Evolutionary conservation across 2,797 vertebrate genomes (phyloP).

Genomic region (Menidia menidia): DNA sequence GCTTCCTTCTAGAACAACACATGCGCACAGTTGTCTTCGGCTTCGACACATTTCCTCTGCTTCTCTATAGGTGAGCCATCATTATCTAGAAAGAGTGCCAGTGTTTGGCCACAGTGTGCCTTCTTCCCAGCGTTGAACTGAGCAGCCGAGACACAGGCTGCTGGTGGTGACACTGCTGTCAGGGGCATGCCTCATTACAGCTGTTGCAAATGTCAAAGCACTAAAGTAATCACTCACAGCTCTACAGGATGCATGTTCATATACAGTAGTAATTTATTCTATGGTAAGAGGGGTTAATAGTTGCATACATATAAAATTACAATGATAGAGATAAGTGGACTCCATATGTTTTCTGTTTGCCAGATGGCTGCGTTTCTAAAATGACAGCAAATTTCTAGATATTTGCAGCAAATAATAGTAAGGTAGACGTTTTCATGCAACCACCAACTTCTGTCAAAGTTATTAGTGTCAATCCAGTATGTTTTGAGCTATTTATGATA

Average conservation of each 20-base stretch:
- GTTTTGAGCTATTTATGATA: constrained; percentile 39
- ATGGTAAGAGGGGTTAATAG: constrained; percentile 68
- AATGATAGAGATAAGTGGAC: constrained; percentile 32
- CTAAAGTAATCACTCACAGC: constrained; percentile 84
- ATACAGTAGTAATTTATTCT: constrained; percentile 65
- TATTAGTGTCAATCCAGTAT: constrained; percentile 69
- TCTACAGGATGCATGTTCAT: constrained; percentile 77
- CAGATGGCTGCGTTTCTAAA: constrained; percentile 58
- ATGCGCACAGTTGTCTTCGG: constrained; percentile 69
- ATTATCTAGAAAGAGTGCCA: constrained; percentile 79
- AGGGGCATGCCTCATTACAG: constrained; percentile 86
- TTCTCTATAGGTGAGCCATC: constrained; percentile 77
- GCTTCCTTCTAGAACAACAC: constrained; percentile 69
- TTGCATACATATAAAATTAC: constrained; percentile 21
- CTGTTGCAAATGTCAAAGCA: constrained; percentile 86
- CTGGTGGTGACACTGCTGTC: constrained; percentile 83
- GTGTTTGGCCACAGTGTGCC: constrained; percentile 79
- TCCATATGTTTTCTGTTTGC: constrained; percentile 34
- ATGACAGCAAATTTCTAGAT: constrained; percentile 63
- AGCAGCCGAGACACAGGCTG: constrained; percentile 81
- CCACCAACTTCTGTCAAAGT: constrained; percentile 71
- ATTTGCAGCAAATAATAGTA: constrained; percentile 64
- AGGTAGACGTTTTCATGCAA: constrained; percentile 43
- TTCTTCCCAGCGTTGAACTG: constrained; percentile 71
- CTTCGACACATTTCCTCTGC: constrained; percentile 71